These are phyloP conservation scores for Branchellion lobata DNA, from an alignment of 2,888 invertebrate species.

Conservation along the genomic window DNA sequence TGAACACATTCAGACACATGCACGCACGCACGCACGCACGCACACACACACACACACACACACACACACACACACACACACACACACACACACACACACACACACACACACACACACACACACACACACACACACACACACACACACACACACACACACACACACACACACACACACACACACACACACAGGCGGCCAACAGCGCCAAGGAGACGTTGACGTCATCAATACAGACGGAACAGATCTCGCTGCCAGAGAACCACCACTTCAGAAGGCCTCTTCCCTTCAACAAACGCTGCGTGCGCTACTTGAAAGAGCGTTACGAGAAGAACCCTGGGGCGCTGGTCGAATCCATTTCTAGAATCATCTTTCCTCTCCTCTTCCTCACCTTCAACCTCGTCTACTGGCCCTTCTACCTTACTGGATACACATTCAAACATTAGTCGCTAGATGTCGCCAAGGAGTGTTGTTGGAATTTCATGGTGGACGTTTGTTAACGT, in stretches of 20 bases:
- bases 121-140: too few species aligned
- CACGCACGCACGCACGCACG: not conserved
- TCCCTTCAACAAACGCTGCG: too few species aligned
- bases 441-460: too few species aligned
- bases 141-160: too few species aligned
- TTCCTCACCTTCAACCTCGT: conserved; percentile 49
- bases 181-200: too few species aligned
- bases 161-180: too few species aligned
- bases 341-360: conserved; percentile 46
- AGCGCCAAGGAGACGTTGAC: too few species aligned
- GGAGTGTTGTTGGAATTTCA: too few species aligned
- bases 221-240: too few species aligned
- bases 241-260: too few species aligned
- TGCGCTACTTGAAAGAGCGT: conserved; percentile 8
- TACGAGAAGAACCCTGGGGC: conserved; percentile 21
- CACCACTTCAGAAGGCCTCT: too few species aligned
- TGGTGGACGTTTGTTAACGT: too few species aligned
- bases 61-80: not conserved
- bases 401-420: conserved; percentile 49
- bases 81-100: conserved; percentile 14
- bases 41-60: conserved; percentile 13
- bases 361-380: conserved; percentile 46
- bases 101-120: not conserved
- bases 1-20: not conserved
- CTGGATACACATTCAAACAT: conserved; percentile 4